These are phyloP conservation scores for Zapornia atra DNA, from an alignment of 2,113 vertebrate species.

Conservation along the genomic window DNA sequence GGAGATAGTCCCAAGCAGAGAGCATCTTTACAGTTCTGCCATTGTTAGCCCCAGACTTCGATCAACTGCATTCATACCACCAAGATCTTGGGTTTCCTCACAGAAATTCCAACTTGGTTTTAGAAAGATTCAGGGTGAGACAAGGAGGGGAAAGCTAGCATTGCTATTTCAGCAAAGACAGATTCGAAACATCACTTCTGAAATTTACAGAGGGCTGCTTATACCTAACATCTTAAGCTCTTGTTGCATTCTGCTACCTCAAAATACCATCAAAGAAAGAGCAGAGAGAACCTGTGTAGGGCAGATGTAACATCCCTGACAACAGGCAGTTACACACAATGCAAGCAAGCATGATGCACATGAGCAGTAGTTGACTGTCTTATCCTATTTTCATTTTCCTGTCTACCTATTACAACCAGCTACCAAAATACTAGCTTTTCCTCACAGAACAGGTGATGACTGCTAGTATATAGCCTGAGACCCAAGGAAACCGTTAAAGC, in stretches of 20 bases:
- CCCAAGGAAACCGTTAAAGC: not conserved
- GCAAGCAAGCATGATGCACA: not conserved
- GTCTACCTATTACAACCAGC: not conserved
- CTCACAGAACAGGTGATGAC: not conserved
- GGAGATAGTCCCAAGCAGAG: not conserved
- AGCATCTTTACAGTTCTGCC: not conserved
- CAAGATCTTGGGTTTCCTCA: fast-evolving
- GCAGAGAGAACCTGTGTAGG: not conserved
- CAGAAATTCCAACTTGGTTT: not conserved
- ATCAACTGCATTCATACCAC: not conserved
- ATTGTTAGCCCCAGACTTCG: not conserved
- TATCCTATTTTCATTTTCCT: not conserved
- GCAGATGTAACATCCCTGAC: not conserved
- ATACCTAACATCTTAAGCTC: not conserved
- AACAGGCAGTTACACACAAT: not conserved
- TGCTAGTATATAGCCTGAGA: not conserved
- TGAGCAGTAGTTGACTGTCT: not conserved
- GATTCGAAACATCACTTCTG: not conserved
- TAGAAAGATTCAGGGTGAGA: not conserved
- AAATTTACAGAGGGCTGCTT: not conserved
- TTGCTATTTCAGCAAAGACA: not conserved
- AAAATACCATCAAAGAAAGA: not conserved
- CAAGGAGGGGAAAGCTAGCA: not conserved
- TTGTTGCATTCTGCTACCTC: not conserved
- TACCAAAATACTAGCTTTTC: not conserved